Evolutionary conservation across 2,113 vertebrate genomes (phyloP).

Genomic region (Andinoacara biseriatus): DNA sequence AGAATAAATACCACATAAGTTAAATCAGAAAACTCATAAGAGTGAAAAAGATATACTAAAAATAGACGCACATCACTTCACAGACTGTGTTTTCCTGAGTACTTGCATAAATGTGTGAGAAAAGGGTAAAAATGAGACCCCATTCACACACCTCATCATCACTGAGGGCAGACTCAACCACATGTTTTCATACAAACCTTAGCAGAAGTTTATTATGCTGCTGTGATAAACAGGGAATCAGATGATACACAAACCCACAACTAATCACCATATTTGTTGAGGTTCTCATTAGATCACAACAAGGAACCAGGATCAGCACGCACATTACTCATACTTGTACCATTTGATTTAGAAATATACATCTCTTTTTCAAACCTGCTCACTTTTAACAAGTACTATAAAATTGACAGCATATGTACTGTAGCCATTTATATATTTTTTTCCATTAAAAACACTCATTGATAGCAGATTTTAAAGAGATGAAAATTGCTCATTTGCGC

Average conservation of each 20-base stretch:
- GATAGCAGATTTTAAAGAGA: not conserved
- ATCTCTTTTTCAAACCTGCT: not conserved
- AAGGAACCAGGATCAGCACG: too few species aligned
- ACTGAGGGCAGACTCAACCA: not conserved
- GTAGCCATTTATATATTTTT: not conserved
- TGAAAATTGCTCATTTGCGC: not conserved
- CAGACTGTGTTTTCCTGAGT: not conserved
- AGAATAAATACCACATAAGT: fast-evolving
- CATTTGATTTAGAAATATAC: not conserved
- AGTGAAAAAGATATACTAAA: not conserved
- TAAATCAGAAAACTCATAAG: not conserved
- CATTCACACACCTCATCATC: not conserved
- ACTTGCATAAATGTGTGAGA: not conserved
- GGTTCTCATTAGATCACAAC: not conserved
- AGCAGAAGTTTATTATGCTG: not conserved
- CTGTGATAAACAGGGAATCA: not conserved
- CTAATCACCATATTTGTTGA: not conserved
- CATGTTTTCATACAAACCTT: not conserved
- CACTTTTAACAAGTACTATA: not conserved
- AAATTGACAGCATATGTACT: not conserved
- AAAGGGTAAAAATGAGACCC: not conserved
- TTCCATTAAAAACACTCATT: too few species aligned
- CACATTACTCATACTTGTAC: not conserved
- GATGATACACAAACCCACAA: not conserved
- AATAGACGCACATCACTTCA: not conserved